These are phyloP conservation scores for Zootermopsis nevadensis DNA, from an alignment of 2,888 invertebrate genomes.

Conservation along the genomic window DNA sequence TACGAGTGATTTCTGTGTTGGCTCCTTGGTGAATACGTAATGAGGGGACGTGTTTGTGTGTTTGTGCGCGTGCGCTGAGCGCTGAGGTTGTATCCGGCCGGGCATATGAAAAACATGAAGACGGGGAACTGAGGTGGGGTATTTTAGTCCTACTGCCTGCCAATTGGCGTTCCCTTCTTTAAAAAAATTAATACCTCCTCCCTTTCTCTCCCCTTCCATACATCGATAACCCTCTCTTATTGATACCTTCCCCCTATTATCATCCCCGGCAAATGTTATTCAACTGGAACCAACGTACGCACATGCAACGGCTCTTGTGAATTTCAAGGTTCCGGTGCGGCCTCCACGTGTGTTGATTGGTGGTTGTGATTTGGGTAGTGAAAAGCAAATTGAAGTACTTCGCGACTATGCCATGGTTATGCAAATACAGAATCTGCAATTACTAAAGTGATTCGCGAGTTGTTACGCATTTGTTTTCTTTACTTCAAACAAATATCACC, in stretches of 20 bases:
- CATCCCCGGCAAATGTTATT: slow-evolving; percentile 31
- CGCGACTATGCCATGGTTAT: slow-evolving; percentile 19
- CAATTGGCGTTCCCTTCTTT: slow-evolving; percentile 40
- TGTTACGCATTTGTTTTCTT: not conserved
- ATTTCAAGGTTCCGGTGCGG: not conserved
- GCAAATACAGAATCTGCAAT: not conserved
- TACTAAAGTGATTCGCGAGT: not conserved
- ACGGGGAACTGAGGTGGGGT: slow-evolving; percentile 29
- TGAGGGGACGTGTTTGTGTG: too few species aligned
- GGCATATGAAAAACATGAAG: slow-evolving; percentile 36
- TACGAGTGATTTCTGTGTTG: not conserved
- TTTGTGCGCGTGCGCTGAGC: slow-evolving; percentile 9
- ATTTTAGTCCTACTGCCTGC: slow-evolving; percentile 17
- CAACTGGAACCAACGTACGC: slow-evolving; percentile 6
- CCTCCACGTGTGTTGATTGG: slow-evolving; percentile 12
- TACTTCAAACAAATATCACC: not conserved
- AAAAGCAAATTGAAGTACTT: too few species aligned
- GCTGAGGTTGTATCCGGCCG: not conserved
- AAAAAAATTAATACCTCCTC: slow-evolving; percentile 32
- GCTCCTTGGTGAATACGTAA: not conserved
- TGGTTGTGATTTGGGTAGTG: not conserved
- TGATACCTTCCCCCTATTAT: slow-evolving; percentile 36
- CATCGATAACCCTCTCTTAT: slow-evolving; percentile 42
- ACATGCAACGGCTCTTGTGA: not conserved
- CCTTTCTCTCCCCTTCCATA: not conserved